Evolutionary conservation across 2,888 invertebrate genomes (phyloP), one percentile per base, ranked within the genome.

Genomic region (Pheosia tremula): DNA sequence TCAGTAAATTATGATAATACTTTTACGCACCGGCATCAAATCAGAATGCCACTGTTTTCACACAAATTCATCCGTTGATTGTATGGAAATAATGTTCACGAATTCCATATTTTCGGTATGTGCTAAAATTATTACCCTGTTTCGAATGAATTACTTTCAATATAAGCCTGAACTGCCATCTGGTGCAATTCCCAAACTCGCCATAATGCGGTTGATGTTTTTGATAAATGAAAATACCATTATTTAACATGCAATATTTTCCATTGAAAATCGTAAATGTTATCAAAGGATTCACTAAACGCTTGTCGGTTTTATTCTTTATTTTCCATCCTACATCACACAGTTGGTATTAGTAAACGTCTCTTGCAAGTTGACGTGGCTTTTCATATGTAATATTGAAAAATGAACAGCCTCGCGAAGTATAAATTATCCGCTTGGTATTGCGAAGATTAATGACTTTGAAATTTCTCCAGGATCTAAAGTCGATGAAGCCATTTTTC

Each of bases 401-500:
- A 80, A 84, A 84, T 85, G 81, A 83, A 77, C 77, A 75, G 76
- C 75, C 76, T 71, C 64, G 66, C 78, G 78, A 79, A 74, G 80
- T 81, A 84, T 87, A 87, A 86, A 83, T 86, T 86, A 86, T 85
- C 81, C 80, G 75, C 75, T 77, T 75, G 78, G 78, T 79, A 76
- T 78, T 77, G 66, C 66, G 74, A 76, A 85, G 89, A 90, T 89
- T 87, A 89, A 90, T 88, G 89, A 88, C 82, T 86, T 84, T 72
- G 75, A 78, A 88, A 86, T 86, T 86, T 85, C 83, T 85, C 79
- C 71, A 84, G 82, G 84, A 85, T 87, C 80, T 85, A 83, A 86
- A 90, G 85, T 87, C 85, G 86, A 89, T 89, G 86, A 85, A 90
- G 90, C 83, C 82, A 90, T 90, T 90, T 90, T 90, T 90, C 86